A percentile compares a stretch with the other conserved stretches of the same genome.
These are phyloP conservation scores for Hesperia comma DNA, from an alignment of 2,888 invertebrate species.

Conservation along the genomic window DNA sequence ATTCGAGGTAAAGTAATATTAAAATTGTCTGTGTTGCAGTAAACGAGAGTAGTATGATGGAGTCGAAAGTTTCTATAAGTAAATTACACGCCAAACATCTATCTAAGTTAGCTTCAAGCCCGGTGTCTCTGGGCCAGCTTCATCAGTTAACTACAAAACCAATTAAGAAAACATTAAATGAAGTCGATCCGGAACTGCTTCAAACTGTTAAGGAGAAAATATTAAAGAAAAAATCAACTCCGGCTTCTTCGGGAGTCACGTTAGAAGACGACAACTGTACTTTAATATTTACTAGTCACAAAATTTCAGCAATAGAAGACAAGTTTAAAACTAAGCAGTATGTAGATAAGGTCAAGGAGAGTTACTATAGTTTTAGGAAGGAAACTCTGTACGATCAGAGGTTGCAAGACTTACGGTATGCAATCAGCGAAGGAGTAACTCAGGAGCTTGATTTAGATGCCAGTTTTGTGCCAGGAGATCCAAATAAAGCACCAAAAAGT, in stretches of 20 bases:
- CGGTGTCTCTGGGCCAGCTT: constrained; percentile 83
- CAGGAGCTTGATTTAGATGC: constrained; percentile 67
- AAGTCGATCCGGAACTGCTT: constrained; percentile 73
- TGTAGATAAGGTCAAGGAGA: constrained; percentile 72
- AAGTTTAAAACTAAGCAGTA: constrained; percentile 66
- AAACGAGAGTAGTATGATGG: constrained; percentile 84
- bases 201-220: constrained; percentile 73
- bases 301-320: constrained; percentile 63
- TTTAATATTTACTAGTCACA: constrained; percentile 68
- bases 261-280: constrained; percentile 77
- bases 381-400: constrained; percentile 76
- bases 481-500: constrained; percentile 59
- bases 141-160: constrained; percentile 79
- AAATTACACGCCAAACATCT: constrained; percentile 87
- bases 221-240: constrained; percentile 56
- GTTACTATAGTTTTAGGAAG: constrained; percentile 78
- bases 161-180: constrained; percentile 54
- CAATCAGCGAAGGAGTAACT: constrained; percentile 76
- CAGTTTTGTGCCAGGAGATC: constrained; percentile 36
- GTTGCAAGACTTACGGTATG: constrained; percentile 73
- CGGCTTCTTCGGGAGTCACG: constrained; percentile 49
- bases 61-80: constrained; percentile 87
- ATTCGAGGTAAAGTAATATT: neutral
- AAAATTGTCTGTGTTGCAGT: constrained; percentile 72
- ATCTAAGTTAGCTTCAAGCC: constrained; percentile 85